Conservation (phyloP, 2,797 vertebrate genomes). For the Microchirus variegatus region DNA sequence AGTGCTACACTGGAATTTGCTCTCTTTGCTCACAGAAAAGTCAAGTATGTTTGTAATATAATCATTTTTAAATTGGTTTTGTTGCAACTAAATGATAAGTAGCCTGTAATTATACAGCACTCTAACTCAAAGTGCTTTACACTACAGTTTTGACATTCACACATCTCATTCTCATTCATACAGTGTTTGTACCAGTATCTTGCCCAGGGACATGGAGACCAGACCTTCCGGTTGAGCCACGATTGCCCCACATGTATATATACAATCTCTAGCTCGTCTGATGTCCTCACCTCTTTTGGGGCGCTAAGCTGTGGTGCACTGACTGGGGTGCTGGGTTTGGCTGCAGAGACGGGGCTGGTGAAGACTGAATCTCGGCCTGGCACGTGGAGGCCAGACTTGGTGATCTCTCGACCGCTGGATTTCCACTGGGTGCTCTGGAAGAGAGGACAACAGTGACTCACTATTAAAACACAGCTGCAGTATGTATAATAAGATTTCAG, state of each 20-base stretch:
- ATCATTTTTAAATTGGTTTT: background rate
- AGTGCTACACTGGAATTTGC: background rate
- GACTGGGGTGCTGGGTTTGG: constrained; percentile 91
- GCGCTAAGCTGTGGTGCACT: constrained; percentile 88
- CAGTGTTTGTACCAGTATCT: too few relatives aligned
- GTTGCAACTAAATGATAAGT: background rate
- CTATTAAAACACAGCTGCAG: background rate
- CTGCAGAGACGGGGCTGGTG: constrained; percentile 95
- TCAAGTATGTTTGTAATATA: background rate
- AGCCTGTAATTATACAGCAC: background rate
- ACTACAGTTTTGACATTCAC: too few relatives aligned
- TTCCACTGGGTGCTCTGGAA: constrained; percentile 88
- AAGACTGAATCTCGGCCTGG: constrained; percentile 95
- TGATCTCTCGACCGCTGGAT: constrained; percentile 89
- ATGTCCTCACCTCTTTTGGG: constrained; percentile 91
- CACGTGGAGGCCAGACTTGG: constrained; percentile 92
- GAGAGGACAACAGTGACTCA: constrained; percentile 5
- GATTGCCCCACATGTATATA: too few relatives aligned
- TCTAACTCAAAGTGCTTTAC: too few relatives aligned
- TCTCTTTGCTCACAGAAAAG: constrained; percentile 2
- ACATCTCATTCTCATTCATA: too few relatives aligned
- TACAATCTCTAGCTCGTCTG: background rate
- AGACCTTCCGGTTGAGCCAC: too few relatives aligned
- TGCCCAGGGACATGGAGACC: too few relatives aligned
- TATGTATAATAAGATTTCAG: background rate